Percentiles rank a stretch among this genome's conserved stretches.
phyloP scores from a whole-genome alignment of 2,888 invertebrate species.

The Drosophila dives region DNA sequence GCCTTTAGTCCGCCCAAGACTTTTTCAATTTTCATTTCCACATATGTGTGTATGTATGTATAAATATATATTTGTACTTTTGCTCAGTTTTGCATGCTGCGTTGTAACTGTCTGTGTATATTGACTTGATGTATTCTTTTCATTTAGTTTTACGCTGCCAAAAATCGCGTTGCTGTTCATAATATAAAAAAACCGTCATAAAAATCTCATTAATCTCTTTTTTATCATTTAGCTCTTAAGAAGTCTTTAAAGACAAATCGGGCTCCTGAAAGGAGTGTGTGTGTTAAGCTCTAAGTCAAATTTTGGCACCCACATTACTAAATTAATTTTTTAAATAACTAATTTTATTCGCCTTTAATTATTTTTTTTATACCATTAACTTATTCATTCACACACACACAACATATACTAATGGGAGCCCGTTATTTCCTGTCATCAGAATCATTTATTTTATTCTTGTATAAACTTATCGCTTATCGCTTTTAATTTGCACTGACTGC shows the following conservation, averaged over 20 bases:
- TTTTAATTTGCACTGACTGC: slow-evolving; percentile 46
- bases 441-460: slow-evolving; percentile 30
- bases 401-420: slow-evolving; percentile 22
- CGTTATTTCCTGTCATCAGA: slow-evolving; percentile 21
- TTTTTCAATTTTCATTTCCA: slow-evolving; percentile 47
- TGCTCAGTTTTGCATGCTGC: slow-evolving; percentile 75
- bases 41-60: slow-evolving; percentile 32
- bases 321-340: not conserved
- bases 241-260: slow-evolving; percentile 8
- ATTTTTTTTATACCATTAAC: not conserved
- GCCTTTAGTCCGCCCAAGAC: slow-evolving; percentile 23
- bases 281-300: no score
- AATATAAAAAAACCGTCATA: not conserved
- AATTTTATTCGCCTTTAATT: not conserved
- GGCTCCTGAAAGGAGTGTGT: slow-evolving; percentile 23
- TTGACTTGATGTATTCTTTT: slow-evolving; percentile 44
- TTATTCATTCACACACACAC: slow-evolving; percentile 4
- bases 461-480: slow-evolving; percentile 44
- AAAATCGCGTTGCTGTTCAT: slow-evolving; percentile 45
- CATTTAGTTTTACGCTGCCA: slow-evolving; percentile 43
- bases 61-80: slow-evolving; percentile 46
- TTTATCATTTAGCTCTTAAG: slow-evolving; percentile 29
- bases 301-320: not conserved
- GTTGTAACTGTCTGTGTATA: slow-evolving; percentile 70
- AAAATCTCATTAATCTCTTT: slow-evolving; percentile 11